A percentile compares a stretch with the other conserved stretches of the same genome.
phyloP scores from a whole-genome alignment of 2,113 vertebrate species.

The Aegypius monachus region DNA sequence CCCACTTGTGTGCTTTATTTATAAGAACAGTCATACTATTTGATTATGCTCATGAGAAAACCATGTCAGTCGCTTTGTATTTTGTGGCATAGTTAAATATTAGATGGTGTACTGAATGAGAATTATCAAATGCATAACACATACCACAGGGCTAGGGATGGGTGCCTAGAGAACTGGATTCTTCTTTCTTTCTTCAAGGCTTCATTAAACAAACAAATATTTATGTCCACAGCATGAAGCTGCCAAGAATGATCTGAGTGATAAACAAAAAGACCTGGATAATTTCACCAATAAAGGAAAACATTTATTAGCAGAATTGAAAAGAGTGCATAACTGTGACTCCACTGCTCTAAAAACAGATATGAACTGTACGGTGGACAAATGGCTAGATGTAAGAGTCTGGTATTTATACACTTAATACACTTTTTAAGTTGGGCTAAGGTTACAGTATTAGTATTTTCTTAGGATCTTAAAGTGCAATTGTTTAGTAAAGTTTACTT shows the following conservation, averaged over 20 bases:
- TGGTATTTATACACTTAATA: not conserved
- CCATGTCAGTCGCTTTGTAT: not conserved
- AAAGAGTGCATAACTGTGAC: slow-evolving; percentile 78
- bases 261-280: slow-evolving; percentile 87
- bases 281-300: slow-evolving; percentile 86
- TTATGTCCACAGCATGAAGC: slow-evolving; percentile 83
- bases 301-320: slow-evolving; percentile 84
- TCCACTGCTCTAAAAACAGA: slow-evolving; percentile 75
- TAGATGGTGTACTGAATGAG: not conserved
- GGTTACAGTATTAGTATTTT: not conserved
- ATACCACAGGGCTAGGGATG: not conserved
- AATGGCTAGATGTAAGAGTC: slow-evolving; percentile 89
- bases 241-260: slow-evolving; percentile 79
- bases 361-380: slow-evolving; percentile 82
- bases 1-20: not conserved
- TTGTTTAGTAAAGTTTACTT: not conserved
- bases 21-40: not conserved
- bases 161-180: not conserved
- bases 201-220: slow-evolving; percentile 49
- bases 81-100: not conserved
- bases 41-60: not conserved
- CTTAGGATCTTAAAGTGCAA: not conserved
- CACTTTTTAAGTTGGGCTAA: not conserved
- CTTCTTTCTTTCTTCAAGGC: not conserved
- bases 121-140: not conserved